Base-by-base conservation (phyloP, 1,140 invertebrate species). In the Nomia melanderi region DNA sequence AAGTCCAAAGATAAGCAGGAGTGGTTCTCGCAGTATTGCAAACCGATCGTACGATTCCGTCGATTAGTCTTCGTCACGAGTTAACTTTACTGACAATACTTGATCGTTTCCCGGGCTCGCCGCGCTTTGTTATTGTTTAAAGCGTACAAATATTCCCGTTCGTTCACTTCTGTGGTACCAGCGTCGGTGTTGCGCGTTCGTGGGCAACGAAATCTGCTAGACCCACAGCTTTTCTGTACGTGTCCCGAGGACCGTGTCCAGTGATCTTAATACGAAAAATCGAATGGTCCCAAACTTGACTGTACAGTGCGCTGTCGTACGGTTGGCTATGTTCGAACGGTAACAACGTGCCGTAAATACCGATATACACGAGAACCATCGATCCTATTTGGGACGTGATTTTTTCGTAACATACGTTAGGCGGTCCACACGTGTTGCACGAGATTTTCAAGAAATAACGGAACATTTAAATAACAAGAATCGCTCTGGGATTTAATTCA, bases 1-100 rank as follows among this genome's bases (percentile, higher is more conserved):
- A 91, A 91, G 90, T 91, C 88, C 89, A 91, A 92, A 91, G 91
- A 91, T 91, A 91, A 92, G 90, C 87, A 80, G 85, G 85, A 88
- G 85, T 82, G 83, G 81, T 44, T 84, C 62, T 76, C 63, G 44
- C 76, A 73, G 76, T 82, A 72, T 81, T 78, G 79, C 78, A 82
- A 81, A 64, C 79, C 76, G 86, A 72, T 70, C 73, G 79, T 72
- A 78, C 74, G 80, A 79, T 81, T 86, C 78, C 39, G 59, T 72
- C 79, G 64, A 78, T 79, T 65, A 67, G 53, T 59, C 33, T 77
- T 84, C 56, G 50, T 79, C 29, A 47, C 27, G 31, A 77, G 44
- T 57, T 39, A n/a, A 56, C 53, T 63, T 72, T 54, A n/a, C 57
- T 39, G 12, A 33, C 17, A 25, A 60, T 62, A 47, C 39, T 50